A percentile compares a stretch with the other conserved stretches of the same genome.
phyloP scores from a whole-genome alignment of 1,140 invertebrate genomes.

The Pissodes strobi region DNA sequence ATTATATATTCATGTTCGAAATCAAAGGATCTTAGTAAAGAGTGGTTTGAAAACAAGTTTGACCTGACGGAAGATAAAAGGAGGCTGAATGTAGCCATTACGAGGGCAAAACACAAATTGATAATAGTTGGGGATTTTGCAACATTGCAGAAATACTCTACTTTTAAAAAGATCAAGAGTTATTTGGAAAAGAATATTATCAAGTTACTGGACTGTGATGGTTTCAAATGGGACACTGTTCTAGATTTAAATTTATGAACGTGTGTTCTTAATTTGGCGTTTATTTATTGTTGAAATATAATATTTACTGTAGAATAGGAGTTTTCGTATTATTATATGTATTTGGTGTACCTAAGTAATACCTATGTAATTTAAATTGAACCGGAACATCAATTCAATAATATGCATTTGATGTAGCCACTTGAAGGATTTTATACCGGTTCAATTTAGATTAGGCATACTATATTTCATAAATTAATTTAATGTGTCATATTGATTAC shows the following conservation, averaged over 20 bases:
- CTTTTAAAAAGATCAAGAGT: conserved; percentile 69
- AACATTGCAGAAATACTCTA: conserved; percentile 69
- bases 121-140: conserved; percentile 78
- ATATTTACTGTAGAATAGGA: neutral
- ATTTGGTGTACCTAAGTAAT: too few relatives aligned
- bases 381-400: too few relatives aligned
- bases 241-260: conserved; percentile 15
- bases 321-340: too few relatives aligned
- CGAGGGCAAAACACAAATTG: conserved; percentile 89
- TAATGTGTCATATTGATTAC: too few relatives aligned
- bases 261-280: too few relatives aligned
- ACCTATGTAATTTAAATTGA: too few relatives aligned
- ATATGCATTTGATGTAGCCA: too few relatives aligned
- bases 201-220: conserved; percentile 13
- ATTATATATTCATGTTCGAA: conserved; percentile 90
- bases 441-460: too few relatives aligned
- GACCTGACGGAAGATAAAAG: conserved; percentile 82
- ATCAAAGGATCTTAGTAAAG: conserved; percentile 50
- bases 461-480: too few relatives aligned
- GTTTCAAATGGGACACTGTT: conserved; percentile 29
- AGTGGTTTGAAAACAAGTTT: conserved; percentile 55
- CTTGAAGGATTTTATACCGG: too few relatives aligned
- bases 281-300: too few relatives aligned
- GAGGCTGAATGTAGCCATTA: conserved; percentile 90
- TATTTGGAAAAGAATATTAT: conserved; percentile 19